These are phyloP conservation scores for Drosophila malerkotliana DNA, from an alignment of 1,140 invertebrate genomes.

Conservation along the genomic window DNA sequence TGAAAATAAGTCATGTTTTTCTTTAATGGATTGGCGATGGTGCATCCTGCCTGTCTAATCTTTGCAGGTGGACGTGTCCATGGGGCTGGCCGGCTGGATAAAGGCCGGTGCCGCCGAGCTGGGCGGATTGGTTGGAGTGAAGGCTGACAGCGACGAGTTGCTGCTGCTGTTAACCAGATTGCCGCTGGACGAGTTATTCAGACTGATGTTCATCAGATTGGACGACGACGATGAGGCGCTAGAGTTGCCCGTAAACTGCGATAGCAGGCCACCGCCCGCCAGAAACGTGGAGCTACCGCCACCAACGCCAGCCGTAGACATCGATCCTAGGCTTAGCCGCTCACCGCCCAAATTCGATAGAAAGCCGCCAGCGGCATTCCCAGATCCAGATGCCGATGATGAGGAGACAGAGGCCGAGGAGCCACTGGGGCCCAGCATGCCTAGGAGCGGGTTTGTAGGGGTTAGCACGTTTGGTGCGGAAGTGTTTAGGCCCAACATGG, in stretches of 20 bases:
- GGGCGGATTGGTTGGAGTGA: constrained; percentile 78
- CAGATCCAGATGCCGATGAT: constrained; percentile 15
- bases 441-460: constrained; percentile 65
- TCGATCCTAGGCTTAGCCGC: constrained; percentile 64
- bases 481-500: constrained; percentile 81
- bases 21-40: constrained; percentile 4
- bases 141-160: constrained; percentile 75
- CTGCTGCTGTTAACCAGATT: constrained; percentile 69
- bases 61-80: constrained; percentile 86
- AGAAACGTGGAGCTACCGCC: constrained; percentile 59
- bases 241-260: constrained; percentile 46
- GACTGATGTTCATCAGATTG: constrained; percentile 71
- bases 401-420: constrained; percentile 30
- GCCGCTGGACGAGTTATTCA: constrained; percentile 80
- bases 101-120: constrained; percentile 65
- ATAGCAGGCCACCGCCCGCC: constrained; percentile 59
- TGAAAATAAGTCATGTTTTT: constrained; percentile 55
- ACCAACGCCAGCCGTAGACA: constrained; percentile 8
- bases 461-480: constrained; percentile 83
- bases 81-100: constrained; percentile 87
- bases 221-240: constrained; percentile 71
- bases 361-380: constrained; percentile 50
- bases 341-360: constrained; percentile 66
- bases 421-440: constrained; percentile 28
- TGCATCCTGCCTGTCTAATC: constrained; percentile 59